Evolutionary conservation across 1,140 invertebrate genomes (phyloP), one percentile per base, ranked within the genome.

Genomic region (Lasaia peninsularis): DNA sequence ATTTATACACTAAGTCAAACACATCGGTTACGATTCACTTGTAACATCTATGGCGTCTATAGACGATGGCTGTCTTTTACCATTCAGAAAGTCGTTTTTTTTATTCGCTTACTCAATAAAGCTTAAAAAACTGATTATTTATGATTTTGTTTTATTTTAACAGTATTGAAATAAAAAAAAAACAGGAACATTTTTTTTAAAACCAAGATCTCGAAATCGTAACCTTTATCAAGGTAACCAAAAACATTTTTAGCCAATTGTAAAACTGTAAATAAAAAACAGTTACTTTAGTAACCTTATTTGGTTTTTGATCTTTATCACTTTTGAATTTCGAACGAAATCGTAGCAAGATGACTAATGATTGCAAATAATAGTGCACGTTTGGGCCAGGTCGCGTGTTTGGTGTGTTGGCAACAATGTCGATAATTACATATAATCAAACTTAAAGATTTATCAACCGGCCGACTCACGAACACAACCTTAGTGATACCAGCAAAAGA

Each of bases 401-500:
- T 10, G 12, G 28, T 31, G 44, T 11, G 34, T 50, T 60, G 12
- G 58, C 58, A 58, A 63, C 65, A 59, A 56, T 63, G 57, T 66
- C 34, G n/a, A 34, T 58, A 60, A 65, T 58, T 58, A 35, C 52
- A 40, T 28, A 44, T 51, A 58, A 65, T 65, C 55, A 60, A 50
- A 56, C 16, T 12, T 49, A 56, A 65, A 50, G 40, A 61, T 60
- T 40, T 50, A 61, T 65, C 56, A 58, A 55, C 9, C 56, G 40
- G 33, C 56, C 58, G 12, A 9, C 35, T 40, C 14, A 16, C 14
- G 14, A 60, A 63, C 28, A 28, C 40, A 56, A 59, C 33, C 34
- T n/a, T 14, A 24, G 49, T 16, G 52, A 61, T 61, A 62, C 49
- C 56, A 62, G 59, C 62, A 58, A 58, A 69, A 53, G n/a, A 40